These are phyloP conservation scores for Clamator glandarius DNA, from an alignment of 2,797 vertebrate genomes.

Conservation along the genomic window DNA sequence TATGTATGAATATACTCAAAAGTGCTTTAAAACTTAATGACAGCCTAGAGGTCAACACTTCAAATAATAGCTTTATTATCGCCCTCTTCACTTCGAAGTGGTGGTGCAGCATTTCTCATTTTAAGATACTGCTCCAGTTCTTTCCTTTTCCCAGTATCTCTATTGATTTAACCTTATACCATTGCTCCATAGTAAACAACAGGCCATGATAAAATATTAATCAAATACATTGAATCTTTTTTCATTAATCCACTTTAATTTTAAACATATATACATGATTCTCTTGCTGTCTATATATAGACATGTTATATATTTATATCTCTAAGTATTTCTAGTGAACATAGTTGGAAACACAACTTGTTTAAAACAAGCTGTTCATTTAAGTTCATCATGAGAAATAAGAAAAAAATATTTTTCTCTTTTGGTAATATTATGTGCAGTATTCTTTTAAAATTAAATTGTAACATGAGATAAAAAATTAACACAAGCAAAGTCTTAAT, in stretches of 20 bases:
- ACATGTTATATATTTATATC: neutral
- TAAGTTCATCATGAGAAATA: neutral
- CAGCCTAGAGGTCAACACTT: neutral
- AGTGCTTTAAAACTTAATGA: neutral
- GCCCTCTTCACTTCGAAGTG: neutral
- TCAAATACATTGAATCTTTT: neutral
- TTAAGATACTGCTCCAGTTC: neutral
- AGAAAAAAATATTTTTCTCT: neutral
- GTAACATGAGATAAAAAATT: neutral
- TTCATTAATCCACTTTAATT: fast-evolving
- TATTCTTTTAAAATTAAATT: neutral
- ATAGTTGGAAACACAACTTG: neutral
- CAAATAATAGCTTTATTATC: neutral
- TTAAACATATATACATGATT: neutral
- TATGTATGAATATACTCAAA: neutral
- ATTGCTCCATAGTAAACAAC: neutral
- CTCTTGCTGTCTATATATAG: neutral
- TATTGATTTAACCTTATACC: neutral
- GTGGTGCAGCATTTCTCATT: neutral
- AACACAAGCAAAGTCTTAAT: neutral
- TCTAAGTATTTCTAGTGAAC: neutral
- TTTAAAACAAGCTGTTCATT: neutral
- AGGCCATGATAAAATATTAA: neutral
- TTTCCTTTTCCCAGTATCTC: neutral
- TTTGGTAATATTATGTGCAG: neutral